Conservation (phyloP, 2,113 vertebrate species). For the Malurus cyaneus region DNA sequence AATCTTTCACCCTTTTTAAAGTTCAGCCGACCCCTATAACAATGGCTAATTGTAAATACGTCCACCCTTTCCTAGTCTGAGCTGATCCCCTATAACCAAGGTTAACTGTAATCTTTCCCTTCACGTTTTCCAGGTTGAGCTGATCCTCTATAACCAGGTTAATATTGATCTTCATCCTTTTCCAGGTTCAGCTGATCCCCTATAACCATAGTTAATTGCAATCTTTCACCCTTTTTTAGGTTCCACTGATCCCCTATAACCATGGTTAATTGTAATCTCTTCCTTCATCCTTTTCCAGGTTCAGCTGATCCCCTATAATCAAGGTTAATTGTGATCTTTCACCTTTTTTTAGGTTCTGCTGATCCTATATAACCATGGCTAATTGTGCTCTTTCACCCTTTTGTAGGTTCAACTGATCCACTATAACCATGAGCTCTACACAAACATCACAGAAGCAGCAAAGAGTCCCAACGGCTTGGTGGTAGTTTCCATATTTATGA, state of each 20-base stretch:
- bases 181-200: too few species aligned
- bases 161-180: too few species aligned
- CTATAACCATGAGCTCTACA: conserved; percentile 98
- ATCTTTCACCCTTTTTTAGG: conserved; percentile 73
- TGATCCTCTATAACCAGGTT: too few species aligned
- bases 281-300: conserved; percentile 76
- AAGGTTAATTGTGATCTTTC: conserved; percentile 6
- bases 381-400: neutral
- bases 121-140: too few species aligned
- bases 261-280: neutral
- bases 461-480: conserved; percentile 98
- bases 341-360: too few species aligned
- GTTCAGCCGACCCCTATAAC: conserved; percentile 88
- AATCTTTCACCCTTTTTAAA: conserved; percentile 67
- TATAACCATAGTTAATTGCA: neutral
- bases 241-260: conserved; percentile 87
- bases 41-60: too few species aligned
- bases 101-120: too few species aligned
- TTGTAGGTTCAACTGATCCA: conserved; percentile 97
- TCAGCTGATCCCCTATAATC: conserved; percentile 99
- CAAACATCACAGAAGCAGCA: conserved; percentile 96
- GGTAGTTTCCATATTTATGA: conserved; percentile 99
- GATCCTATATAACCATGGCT: too few species aligned
- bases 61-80: too few species aligned
- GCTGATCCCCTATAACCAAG: too few species aligned